Percentiles rank a stretch among this genome's conserved stretches.
These are phyloP conservation scores for Ophioderma brevispina DNA, from an alignment of 35 echinoderm and acorn worm species.

Conservation along the genomic window DNA sequence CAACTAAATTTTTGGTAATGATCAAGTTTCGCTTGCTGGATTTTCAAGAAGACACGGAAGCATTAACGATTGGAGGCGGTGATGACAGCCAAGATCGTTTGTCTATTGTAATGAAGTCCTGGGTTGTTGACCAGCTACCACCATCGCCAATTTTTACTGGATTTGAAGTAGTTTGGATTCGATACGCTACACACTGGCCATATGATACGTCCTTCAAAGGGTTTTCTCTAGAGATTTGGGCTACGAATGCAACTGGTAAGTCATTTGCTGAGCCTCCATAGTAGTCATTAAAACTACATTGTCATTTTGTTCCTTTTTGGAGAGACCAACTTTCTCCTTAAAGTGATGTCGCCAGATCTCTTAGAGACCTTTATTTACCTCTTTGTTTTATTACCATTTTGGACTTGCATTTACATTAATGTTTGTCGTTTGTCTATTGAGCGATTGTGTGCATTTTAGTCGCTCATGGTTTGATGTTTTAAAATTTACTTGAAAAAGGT, in stretches of 20 bases:
- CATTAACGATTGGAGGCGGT: background rate
- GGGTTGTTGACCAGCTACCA: background rate
- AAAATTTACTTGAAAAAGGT: too few species aligned
- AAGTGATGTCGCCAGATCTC: too few species aligned
- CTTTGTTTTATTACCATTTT: too few species aligned
- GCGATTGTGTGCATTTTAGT: too few species aligned
- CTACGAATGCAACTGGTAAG: background rate
- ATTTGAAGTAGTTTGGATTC: background rate
- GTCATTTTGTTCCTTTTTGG: too few species aligned
- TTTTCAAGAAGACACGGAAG: background rate
- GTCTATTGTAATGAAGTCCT: background rate
- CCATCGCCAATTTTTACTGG: background rate
- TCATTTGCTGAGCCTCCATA: background rate
- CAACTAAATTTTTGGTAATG: background rate
- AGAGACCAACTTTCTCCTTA: too few species aligned
- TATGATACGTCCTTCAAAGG: background rate
- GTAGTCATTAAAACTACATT: too few species aligned
- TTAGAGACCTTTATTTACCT: too few species aligned
- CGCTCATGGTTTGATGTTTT: too few species aligned
- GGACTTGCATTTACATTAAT: too few species aligned
- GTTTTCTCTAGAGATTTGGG: background rate
- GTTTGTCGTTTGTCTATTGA: too few species aligned
- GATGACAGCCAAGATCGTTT: background rate
- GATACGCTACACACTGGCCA: background rate
- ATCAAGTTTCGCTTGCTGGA: background rate